Base-by-base conservation (phyloP, 1,140 invertebrate species). In the Calephelis virginiensis region DNA sequence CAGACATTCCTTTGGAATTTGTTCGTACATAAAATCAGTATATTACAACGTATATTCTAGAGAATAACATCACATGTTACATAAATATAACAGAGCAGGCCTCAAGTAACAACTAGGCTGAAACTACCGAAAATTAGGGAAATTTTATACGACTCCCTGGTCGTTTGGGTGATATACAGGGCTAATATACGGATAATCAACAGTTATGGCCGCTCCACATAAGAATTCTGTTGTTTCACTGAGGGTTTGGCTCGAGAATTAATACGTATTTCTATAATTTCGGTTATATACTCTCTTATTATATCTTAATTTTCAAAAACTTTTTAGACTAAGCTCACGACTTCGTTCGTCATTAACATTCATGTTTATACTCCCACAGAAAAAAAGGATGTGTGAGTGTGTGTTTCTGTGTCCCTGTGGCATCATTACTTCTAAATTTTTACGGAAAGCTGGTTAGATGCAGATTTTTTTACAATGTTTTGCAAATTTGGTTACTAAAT, bases 181-280 rank as follows among this genome's bases (percentile, higher is more conserved):
- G 28, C 53, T 59, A 59, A 59, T 59, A 59, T 59, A 59, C 53
- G 53, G 53, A 59, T 59, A 59, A 59, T 59, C 53, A 59, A 59
- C 53, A 59, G 53, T 59, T 59, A 59, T 59, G 53, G 53, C 28
- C 28, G 53, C 28, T 37, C 53, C 53, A 59, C 28, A 59, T 37
- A 59, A 59, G 53, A 59, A 59, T 59, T 59, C 17, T 59, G 8
- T 59, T 59, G 53, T 59, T 59, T 59, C 53, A 12, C 53, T 38
- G 53, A 11, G 53, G 50, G 11, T 59, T 37, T 59, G 37, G 11
- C 37, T 59, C 17, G 53, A 17, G 12, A 37, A 59, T 38, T 59
- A 59, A 59, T 59, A 59, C 9, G 7, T 14, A 53, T 53, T 59
- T 37, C 53, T 59, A 37, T 37, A 56, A 37, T 37, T 56, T 28